Conservation (phyloP, 2,113 vertebrate genomes). For the Hemibagrus wyckioides region DNA sequence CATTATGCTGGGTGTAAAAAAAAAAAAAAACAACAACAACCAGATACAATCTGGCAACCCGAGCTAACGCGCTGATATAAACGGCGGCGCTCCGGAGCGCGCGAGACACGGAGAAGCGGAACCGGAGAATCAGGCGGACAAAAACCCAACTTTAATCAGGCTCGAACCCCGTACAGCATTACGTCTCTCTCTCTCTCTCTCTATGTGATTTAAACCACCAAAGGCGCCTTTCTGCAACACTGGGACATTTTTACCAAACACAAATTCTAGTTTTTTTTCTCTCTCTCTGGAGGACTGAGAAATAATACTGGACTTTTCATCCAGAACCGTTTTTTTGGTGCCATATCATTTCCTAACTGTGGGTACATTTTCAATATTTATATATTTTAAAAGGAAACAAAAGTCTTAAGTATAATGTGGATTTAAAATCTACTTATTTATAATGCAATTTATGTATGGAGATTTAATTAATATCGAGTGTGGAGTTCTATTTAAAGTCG, state of each 20-base stretch:
- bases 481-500: no score
- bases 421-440: not conserved
- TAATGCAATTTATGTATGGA: not conserved
- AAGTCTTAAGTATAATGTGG: not conserved
- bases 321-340: not conserved
- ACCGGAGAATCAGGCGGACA: not conserved
- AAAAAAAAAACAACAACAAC: not conserved
- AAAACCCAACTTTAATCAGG: not conserved
- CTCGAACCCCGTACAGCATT: not conserved
- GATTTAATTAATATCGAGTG: not conserved
- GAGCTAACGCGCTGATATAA: not conserved
- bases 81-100: not conserved
- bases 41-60: slow-evolving; percentile 29
- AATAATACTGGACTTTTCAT: slow-evolving; percentile 4
- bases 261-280: not conserved
- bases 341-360: slow-evolving; percentile 5
- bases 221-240: slow-evolving; percentile 9
- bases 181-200: not conserved
- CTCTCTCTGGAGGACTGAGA: not conserved
- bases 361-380: slow-evolving; percentile 22
- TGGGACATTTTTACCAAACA: not conserved
- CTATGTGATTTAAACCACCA: not conserved
- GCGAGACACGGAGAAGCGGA: not conserved
- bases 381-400: not conserved
- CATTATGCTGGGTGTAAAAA: not conserved